phyloP scores from a whole-genome alignment of 92 coral and sea anemone genomes.

The Umimayanthus chanpuru region DNA sequence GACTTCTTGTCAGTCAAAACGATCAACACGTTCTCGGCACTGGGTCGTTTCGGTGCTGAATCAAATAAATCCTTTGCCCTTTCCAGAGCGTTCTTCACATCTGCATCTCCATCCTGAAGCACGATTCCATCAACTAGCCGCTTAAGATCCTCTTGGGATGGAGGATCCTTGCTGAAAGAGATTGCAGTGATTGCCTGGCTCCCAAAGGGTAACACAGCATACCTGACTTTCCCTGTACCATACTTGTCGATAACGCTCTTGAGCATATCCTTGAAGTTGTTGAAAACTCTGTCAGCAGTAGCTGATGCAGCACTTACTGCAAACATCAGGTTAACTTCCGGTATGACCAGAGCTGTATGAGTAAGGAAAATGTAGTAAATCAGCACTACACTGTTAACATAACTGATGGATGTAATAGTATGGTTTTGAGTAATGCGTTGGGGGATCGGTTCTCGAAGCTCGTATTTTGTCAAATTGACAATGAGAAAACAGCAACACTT shows the following conservation, averaged over 20 bases:
- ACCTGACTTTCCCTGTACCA: constrained; percentile 65
- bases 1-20: constrained; percentile 52
- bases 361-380: neutral
- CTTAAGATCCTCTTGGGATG: constrained; percentile 53
- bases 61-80: constrained; percentile 69
- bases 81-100: constrained; percentile 60
- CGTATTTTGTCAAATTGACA: too few relatives aligned
- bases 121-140: constrained; percentile 46
- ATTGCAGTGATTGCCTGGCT: constrained; percentile 50
- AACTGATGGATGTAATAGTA: neutral
- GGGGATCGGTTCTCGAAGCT: too few relatives aligned
- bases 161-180: constrained; percentile 58
- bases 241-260: constrained; percentile 62
- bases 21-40: constrained; percentile 65
- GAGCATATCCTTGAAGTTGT: constrained; percentile 56
- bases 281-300: constrained; percentile 62
- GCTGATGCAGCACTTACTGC: constrained; percentile 71
- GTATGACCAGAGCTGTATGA: constrained; percentile 40
- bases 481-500: too few relatives aligned
- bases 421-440: too few relatives aligned
- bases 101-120: constrained; percentile 63
- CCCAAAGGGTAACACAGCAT: constrained; percentile 77
- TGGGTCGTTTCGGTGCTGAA: constrained; percentile 56
- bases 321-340: constrained; percentile 66
- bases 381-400: too few relatives aligned